Evolutionary conservation across 2,113 vertebrate genomes (phyloP).

Genomic region (Paradoxurus hermaphroditus): DNA sequence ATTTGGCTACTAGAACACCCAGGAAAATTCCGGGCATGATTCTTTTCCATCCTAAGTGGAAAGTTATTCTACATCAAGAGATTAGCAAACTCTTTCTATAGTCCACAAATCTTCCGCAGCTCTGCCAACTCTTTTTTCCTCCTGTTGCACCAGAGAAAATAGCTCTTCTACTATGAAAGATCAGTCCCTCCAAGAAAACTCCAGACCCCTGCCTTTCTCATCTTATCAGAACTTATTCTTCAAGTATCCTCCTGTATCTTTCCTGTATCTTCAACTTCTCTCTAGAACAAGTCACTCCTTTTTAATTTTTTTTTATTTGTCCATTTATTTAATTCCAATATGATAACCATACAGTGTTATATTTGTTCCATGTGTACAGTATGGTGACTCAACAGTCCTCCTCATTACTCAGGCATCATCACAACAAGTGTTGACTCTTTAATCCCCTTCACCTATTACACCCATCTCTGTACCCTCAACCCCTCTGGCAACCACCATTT

Average conservation of each 20-base stretch:
- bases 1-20: slow-evolving; percentile 16
- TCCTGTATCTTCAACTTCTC: neutral
- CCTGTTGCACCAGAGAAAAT: neutral
- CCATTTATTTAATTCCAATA: neutral
- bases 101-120: neutral
- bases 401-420: neutral
- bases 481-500: neutral
- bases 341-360: neutral
- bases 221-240: neutral
- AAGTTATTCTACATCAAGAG: neutral
- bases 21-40: neutral
- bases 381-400: neutral
- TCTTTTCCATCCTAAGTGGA: neutral
- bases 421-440: neutral
- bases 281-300: neutral
- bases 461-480: neutral
- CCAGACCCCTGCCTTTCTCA: neutral
- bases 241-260: neutral
- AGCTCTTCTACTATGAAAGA: neutral
- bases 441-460: neutral
- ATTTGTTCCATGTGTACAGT: neutral
- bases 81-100: neutral
- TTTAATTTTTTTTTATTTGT: neutral
- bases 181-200: neutral
- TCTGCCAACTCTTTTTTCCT: neutral